Base-by-base conservation (phyloP, 2,888 invertebrate genomes). In the Pseudolycoriella hygida region DNA sequence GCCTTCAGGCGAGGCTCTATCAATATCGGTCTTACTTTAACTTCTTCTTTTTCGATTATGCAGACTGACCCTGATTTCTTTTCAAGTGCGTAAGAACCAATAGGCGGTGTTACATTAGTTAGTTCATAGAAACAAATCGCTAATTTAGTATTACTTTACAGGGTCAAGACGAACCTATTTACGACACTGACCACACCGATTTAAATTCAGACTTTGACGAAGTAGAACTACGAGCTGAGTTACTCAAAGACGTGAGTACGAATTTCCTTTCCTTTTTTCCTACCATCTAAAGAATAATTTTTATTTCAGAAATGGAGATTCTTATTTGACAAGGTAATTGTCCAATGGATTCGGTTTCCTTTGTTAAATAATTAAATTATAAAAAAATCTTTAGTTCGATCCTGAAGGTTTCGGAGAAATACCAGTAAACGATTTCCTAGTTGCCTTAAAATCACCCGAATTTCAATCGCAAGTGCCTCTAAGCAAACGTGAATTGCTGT, bases 361-460 rank as follows among this genome's bases (percentile, higher is more conserved):
- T n/a, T n/a, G n/a, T n/a, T 30, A 30, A 30, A 30, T 10, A 6
- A 30, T 30, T 11, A 30, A 30, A 30, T 17, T 39, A 6, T 15
- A 39, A n/a, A 37, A n/a, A 14, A 15, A 14, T 39, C 12, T 43
- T 34, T 68, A 88, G 86, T 89, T 83, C 60, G 89, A 90, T 68
- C 85, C 86, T 8, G 90, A 90, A 67, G 90, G 90, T 38, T 90
- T 89, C 59, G 90, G 90, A 10, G 89, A 90, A 69, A 89, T 90
- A 57, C 84, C 84, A 40, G 81, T 88, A 73, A 75, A 79, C 44
- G 87, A 89, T 60, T 86, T 90, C 62, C 60, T 85, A 53, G 69
- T 74, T 54, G 85, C 84, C 15, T 70, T 90, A 54, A 75, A 74
- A 57, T 77, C 80, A 52, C 71, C 78, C n/a, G 84, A 85, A 58